phyloP scores from a whole-genome alignment of 2,797 vertebrate genomes.

The Ctenosaura bakeri region DNA sequence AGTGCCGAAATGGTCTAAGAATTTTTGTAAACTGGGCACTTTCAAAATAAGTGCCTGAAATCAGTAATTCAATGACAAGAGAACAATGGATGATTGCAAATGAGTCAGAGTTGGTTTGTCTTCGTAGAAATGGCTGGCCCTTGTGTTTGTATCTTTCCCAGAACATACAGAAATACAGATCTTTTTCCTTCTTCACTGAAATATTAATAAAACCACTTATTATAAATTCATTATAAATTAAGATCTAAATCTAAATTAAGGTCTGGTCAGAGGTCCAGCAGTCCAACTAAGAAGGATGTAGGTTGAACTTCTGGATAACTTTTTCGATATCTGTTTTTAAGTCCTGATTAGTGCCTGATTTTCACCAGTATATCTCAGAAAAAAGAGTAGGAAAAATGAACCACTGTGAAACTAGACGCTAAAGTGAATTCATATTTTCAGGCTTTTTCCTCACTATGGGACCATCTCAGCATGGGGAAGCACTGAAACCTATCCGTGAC shows the following conservation, averaged over 20 bases:
- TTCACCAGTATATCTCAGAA: neutral
- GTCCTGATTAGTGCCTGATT: neutral
- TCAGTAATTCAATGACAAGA: neutral
- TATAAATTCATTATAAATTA: neutral
- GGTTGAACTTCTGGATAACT: neutral
- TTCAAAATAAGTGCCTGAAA: neutral
- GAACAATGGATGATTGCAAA: neutral
- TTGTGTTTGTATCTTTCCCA: neutral
- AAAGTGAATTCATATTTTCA: no score
- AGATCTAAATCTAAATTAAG: neutral
- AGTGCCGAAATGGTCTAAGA: no score
- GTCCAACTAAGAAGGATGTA: slow-evolving; percentile 26
- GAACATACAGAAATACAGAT: neutral
- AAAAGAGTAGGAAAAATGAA: neutral
- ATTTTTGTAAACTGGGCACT: no score
- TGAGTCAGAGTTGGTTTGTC: neutral
- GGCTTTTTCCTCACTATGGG: no score
- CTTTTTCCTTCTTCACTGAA: neutral
- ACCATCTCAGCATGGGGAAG: no score
- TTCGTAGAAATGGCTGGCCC: no score
- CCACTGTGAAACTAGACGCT: no score
- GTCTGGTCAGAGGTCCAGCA: slow-evolving; percentile 24
- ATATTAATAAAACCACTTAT: neutral
- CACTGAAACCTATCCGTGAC: no score
- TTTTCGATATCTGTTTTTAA: neutral